A percentile compares a stretch with the other conserved stretches of the same genome.
Evolutionary conservation across 2,888 invertebrate genomes (phyloP).

Genomic region (Idaea biselata): DNA sequence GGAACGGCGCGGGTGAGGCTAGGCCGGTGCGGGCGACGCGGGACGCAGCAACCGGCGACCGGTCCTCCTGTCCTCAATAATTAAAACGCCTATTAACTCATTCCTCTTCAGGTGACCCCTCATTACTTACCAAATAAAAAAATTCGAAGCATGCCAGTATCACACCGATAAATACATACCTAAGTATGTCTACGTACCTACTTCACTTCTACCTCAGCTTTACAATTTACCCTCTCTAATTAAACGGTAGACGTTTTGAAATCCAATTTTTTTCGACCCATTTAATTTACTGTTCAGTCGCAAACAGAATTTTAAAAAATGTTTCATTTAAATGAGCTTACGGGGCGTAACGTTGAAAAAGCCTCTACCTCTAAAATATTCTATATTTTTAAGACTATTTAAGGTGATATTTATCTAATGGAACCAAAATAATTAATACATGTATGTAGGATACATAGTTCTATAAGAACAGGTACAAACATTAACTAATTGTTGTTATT

Average conservation of each 20-base stretch:
- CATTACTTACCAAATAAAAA: conserved; percentile 61
- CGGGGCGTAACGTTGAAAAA: not conserved
- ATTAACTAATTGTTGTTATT: too few relatives aligned
- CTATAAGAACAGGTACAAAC: too few relatives aligned
- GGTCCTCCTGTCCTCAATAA: conserved; percentile 65
- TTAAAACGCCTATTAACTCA: conserved; percentile 79
- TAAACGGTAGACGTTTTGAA: conserved; percentile 14
- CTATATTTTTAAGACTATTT: not conserved
- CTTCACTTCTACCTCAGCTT: conserved; percentile 4
- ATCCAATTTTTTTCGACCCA: conserved; percentile 3
- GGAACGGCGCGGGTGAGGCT: conserved; percentile 25
- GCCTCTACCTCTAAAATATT: not conserved
- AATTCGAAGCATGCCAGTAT: conserved; percentile 40
- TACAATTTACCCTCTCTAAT: conserved; percentile 25
- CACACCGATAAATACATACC: conserved; percentile 29
- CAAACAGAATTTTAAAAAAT: not conserved
- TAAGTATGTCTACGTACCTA: conserved; percentile 7
- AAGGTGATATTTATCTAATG: too few relatives aligned
- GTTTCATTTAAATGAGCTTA: conserved; percentile 2
- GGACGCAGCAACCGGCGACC: conserved; percentile 36
- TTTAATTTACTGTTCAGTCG: not conserved
- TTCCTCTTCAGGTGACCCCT: conserved; percentile 72
- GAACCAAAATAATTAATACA: too few relatives aligned
- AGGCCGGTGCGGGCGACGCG: not conserved
- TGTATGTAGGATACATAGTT: too few relatives aligned